Base-by-base conservation (phyloP, 2,888 invertebrate genomes). In the Magallana nippona region DNA sequence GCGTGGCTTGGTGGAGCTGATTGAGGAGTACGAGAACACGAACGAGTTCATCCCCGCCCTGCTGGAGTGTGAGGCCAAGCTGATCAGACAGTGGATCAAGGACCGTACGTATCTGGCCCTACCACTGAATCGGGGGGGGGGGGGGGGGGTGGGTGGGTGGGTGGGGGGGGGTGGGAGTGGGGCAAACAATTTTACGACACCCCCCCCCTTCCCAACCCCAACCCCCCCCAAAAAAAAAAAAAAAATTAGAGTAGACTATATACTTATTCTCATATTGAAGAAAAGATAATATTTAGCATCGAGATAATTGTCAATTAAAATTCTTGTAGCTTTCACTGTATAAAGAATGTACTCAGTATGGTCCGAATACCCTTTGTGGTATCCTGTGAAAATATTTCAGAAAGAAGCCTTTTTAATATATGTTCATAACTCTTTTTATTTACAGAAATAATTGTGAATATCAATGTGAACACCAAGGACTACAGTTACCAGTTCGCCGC, bases 1-100 rank as follows among this genome's bases (percentile, higher is more conserved):
- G 55, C 87, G 89, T 10, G 85, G 87, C 32, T 79, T 88, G 10
- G 87, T 90, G 1, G 83, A 85, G 17, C 85, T 92, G 11, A 83
- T 93, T 62, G 89, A 90, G 82, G 89, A 90, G 79, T 91, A 92
- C 71, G 89, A 89, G 71, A 88, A 89, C 32, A 91, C 91, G 5
- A 92, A 89, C 55, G 92, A 92, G 83, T 90, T 92, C 84, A 91
- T 89, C 1, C 85, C 92, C 11, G 88, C 91, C 2, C 83, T 90
- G 79, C 84, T 93, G 55, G 88, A 91, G 27, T 91, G 92, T n/a
- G 89, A 88, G 77, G 71, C 81, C 0, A 60, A 19, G 44, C 79
- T 85, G 55, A 77, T 89, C 1, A 78, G 79, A 44, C 22, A 57
- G 13, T 86, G 84, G 84, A 77, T 86, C 0, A 27, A 80, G 10